Base-by-base conservation (phyloP, 2,113 vertebrate species). In the Neotragus pygmaeus region DNA sequence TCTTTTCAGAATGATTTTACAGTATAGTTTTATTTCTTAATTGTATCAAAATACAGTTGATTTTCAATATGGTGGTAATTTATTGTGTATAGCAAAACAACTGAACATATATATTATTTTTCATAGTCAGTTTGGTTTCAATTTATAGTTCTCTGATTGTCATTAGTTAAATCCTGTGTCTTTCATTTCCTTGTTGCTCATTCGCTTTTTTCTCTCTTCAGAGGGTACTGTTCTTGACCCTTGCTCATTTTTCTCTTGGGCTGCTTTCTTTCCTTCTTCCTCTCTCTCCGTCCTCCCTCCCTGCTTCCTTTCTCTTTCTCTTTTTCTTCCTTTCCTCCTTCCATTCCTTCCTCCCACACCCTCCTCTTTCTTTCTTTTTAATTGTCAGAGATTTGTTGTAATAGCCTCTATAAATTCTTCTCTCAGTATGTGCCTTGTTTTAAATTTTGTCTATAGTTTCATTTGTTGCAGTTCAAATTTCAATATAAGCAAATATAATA, bases 271-370 rank as follows among this genome's bases (percentile, higher is more conserved):
- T 90, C 47, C 51, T 49, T 10, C 66, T 51, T 27, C 3, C 77
- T 66, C 5, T 43, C 58, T 36, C 5, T 49, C 4, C 60, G 23
- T 39, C 15, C 6, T 15, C 28, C 17, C 6, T 64, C 11, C 57
- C 17, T 8, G 30, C 43, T 33, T 53, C 33, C 8, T 80, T 80
- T 51, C 47, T 23, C 10, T 14, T 75, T 15, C 28, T 17, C 10
- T 13, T n/a, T 27, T 23, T 53, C 21, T 80, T 80, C 30, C 47
- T 47, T 8, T 64, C 28, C 23, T 45, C 9, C 5, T n/a, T 75
- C 1, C 15, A 11, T n/a, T 21, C 2, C 13, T 10, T 4, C 27
- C 12, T 23, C 43, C 27, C 4, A 0, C 30, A 10, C 39, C 12
- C 21, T 45, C 27, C n/a, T 78, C 27, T 91, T 75, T 45, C 39